A percentile compares a stretch with the other conserved stretches of the same genome.
Evolutionary conservation across 2,113 vertebrate genomes (phyloP).

Genomic region (Dicentrarchus labrax): DNA sequence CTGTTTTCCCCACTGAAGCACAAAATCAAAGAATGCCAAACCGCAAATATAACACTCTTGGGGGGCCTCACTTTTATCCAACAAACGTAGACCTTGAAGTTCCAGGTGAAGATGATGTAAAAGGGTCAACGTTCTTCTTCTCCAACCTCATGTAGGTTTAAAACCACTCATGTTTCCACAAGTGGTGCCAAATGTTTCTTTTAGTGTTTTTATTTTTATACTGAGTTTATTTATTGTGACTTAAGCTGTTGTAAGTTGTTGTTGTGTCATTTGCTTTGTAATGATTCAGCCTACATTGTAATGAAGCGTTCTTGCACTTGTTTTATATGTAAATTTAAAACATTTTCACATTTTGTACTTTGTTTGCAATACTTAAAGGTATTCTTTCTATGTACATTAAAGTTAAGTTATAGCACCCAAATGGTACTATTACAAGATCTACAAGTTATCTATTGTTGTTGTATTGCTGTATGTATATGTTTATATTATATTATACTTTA

Average conservation of each 20-base stretch:
- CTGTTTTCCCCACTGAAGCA: slow-evolving; percentile 61
- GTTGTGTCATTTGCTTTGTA: slow-evolving; percentile 4
- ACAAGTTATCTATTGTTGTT: background rate
- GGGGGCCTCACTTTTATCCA: slow-evolving; percentile 52
- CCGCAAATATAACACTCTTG: slow-evolving; percentile 62
- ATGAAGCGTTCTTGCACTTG: slow-evolving; percentile 17
- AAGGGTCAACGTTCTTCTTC: slow-evolving; percentile 72
- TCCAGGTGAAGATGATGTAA: slow-evolving; percentile 65
- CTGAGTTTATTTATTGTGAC: slow-evolving; percentile 45
- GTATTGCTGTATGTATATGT: background rate
- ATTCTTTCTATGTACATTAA: background rate
- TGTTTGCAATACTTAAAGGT: background rate
- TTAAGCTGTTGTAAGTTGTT: background rate
- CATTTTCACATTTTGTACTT: background rate
- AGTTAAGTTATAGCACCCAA: background rate
- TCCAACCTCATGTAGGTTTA: slow-evolving; percentile 72
- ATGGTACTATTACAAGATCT: background rate
- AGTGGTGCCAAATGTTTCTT: background rate
- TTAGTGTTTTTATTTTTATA: background rate
- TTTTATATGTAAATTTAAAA: slow-evolving; percentile 15
- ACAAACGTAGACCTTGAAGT: slow-evolving; percentile 80
- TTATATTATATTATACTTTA: slow-evolving; percentile 12
- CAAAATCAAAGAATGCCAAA: slow-evolving; percentile 52
- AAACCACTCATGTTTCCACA: background rate
- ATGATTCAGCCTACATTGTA: background rate